Base-by-base conservation (phyloP, 2,888 invertebrate genomes). In the Molorchus minor region DNA sequence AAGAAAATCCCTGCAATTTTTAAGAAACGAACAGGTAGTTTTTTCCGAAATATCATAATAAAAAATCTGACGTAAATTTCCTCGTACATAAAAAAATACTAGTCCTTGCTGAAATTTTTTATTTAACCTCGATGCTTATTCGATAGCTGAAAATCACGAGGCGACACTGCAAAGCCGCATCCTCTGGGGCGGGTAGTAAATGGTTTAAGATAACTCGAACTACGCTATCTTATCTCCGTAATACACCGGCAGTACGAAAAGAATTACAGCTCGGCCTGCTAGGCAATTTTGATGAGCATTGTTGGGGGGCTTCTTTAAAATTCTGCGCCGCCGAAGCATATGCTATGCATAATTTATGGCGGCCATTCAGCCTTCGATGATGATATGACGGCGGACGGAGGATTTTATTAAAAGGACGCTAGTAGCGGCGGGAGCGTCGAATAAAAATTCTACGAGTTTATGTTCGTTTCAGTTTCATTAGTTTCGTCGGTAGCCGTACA, bases 191-290 rank as follows among this genome's bases (percentile, higher is more conserved):
- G 20, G 12, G 46, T 47, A 57, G 57, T 60, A 60, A 60, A 60
- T 53, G 59, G 49, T 44, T 29, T 13, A 49, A 60, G 62, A 60
- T 63, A 57, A 49, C 59, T 56, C 17, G 38, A 17, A 49, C 58
- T 56, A 52, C 56, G 36, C 62, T 53, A 58, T 62, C 58, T 54
- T 30, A 49, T 20, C 47, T 38, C 46, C 55, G 49, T 58, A 49
- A 58, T 58, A 47, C 43, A n/a, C n/a, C n/a, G 41, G 21, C 56
- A 29, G 53, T 38, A 30, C 33, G 44, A 56, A 54, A 61, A 57
- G 56, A 56, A 53, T 44, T 57, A 54, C 44, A 43, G 29, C 36
- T 19, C 17, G 33, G 30, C 19, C 47, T 59, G 40, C 10, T n/a
- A 43, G 33, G 29, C 29, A 44, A 16, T 43, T 43, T 43, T 17